Conservation (phyloP, 2,113 vertebrate species). For the Atlantisia rogersi region DNA sequence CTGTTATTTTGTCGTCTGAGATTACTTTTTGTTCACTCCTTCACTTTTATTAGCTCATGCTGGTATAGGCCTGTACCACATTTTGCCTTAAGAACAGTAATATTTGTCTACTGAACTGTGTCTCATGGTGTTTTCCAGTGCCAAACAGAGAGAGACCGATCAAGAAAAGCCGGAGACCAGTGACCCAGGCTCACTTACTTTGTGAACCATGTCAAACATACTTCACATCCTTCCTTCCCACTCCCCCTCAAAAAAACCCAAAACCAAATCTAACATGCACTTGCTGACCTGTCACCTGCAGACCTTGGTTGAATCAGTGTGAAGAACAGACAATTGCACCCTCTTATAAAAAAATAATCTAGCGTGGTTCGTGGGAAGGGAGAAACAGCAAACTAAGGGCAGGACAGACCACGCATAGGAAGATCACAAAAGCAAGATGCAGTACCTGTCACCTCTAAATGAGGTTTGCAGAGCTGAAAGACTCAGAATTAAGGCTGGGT, state of each 20-base stretch:
- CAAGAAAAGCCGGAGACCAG: not conserved
- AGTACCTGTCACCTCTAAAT: not conserved
- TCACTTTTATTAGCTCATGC: conserved; percentile 23
- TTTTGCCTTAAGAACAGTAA: not conserved
- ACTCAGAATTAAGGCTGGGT: not conserved
- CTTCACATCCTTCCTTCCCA: not conserved
- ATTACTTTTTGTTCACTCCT: conserved; percentile 22
- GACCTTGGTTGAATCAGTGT: not conserved
- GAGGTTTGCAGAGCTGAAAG: not conserved
- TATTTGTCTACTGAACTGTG: not conserved
- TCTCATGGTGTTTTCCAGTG: not conserved
- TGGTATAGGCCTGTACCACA: not conserved
- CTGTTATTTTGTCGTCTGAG: not conserved
- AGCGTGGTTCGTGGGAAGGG: rapidly evolving
- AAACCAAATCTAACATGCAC: not conserved
- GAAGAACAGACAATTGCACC: not conserved
- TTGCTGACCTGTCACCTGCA: not conserved
- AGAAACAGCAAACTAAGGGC: not conserved
- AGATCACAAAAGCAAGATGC: not conserved
- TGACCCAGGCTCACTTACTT: not conserved
- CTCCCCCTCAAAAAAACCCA: not conserved
- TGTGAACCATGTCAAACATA: not conserved
- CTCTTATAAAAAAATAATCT: not conserved
- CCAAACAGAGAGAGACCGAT: not conserved
- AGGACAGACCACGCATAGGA: not conserved